Evolutionary conservation across 2,888 invertebrate species (phyloP).

Genomic region (Marasmarcha lunaedactyla): DNA sequence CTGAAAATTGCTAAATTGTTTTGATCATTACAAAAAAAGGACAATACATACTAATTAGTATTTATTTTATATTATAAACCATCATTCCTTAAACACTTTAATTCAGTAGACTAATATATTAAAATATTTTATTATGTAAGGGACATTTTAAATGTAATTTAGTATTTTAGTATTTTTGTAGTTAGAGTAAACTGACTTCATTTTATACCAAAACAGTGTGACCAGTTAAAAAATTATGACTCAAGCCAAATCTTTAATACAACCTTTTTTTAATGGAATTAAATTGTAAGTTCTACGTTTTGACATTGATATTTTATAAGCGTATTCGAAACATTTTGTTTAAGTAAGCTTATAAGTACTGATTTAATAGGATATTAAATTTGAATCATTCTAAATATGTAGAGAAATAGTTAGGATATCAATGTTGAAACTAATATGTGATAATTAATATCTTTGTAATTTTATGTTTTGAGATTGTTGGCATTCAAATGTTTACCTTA

Average conservation of each 20-base stretch:
- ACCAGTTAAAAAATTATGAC: constrained; percentile 33
- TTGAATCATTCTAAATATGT: background rate
- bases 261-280: constrained; percentile 17
- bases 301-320: constrained; percentile 9
- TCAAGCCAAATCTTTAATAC: constrained; percentile 32
- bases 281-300: constrained; percentile 16
- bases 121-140: no score
- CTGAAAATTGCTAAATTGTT: background rate
- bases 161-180: no score
- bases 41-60: constrained; percentile 13
- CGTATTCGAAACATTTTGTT: background rate
- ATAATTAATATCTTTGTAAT: constrained; percentile 7
- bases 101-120: no score
- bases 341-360: background rate
- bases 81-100: no score
- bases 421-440: constrained; percentile 7
- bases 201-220: constrained; percentile 48
- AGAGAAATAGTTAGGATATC: background rate
- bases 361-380: background rate
- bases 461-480: constrained; percentile 1
- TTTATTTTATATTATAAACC: constrained; percentile 38
- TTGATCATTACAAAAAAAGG: background rate
- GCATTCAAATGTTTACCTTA: no score
- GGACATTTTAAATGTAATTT: no score
- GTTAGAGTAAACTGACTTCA: background rate